Evolutionary conservation across 2,888 invertebrate species (phyloP).

Genomic region (Drosophila recens): DNA sequence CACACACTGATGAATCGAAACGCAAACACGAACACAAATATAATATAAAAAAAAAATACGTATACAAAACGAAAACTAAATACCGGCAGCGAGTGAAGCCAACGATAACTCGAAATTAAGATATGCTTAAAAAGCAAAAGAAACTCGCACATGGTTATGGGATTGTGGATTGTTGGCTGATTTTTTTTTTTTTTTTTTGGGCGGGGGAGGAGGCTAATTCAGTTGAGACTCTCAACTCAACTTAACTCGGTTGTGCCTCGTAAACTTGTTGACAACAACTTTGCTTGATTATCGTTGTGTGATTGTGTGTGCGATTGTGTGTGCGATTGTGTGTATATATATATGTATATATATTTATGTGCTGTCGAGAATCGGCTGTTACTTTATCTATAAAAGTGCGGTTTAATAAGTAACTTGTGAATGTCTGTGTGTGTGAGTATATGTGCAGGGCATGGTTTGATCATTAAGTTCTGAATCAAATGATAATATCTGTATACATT

Average conservation of each 20-base stretch:
- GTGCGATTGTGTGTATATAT: slow-evolving; percentile 20
- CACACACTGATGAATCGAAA: slow-evolving; percentile 18
- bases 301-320: slow-evolving; percentile 29
- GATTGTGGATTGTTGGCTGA: slow-evolving; percentile 24
- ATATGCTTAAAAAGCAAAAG: slow-evolving; percentile 76
- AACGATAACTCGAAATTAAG: slow-evolving; percentile 74
- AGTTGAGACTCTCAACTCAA: slow-evolving; percentile 22
- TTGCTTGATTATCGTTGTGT: slow-evolving; percentile 56
- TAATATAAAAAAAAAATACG: slow-evolving; percentile 17
- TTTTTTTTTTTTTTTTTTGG: slow-evolving; percentile 8
- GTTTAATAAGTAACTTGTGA: slow-evolving; percentile 31
- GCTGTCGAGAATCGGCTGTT: slow-evolving; percentile 73
- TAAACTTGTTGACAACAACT: slow-evolving; percentile 80
- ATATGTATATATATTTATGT: slow-evolving; percentile 23
- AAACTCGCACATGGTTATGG: slow-evolving; percentile 62
- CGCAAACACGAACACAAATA: slow-evolving; percentile 28
- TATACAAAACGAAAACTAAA: slow-evolving; percentile 63
- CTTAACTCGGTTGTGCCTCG: slow-evolving; percentile 35
- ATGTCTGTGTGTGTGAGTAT: slow-evolving; percentile 7
- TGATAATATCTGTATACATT: neutral
- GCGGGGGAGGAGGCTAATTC: slow-evolving; percentile 39
- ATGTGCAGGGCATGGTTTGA: slow-evolving; percentile 25
- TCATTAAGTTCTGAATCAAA: slow-evolving; percentile 38
- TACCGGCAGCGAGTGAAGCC: slow-evolving; percentile 41
- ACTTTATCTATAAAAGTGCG: slow-evolving; percentile 72